Evolutionary conservation across 2,113 vertebrate species (phyloP).

Genomic region (Tursiops truncatus): DNA sequence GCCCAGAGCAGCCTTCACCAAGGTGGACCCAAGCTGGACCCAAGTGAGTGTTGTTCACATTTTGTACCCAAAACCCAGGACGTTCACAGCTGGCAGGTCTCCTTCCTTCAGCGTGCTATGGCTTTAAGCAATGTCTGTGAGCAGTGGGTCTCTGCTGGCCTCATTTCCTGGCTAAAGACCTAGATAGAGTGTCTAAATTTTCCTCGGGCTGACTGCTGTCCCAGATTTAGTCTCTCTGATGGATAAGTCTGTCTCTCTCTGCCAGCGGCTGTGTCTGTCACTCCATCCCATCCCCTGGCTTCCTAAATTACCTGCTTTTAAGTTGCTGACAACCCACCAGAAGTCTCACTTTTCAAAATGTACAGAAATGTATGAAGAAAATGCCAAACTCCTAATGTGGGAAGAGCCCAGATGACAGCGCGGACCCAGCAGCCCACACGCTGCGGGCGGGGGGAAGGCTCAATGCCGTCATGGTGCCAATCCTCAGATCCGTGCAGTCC

Average conservation of each 20-base stretch:
- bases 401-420: neutral
- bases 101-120: neutral
- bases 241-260: constrained; percentile 49
- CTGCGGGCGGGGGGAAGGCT: fast-evolving
- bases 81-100: neutral
- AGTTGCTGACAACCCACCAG: neutral
- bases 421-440: fast-evolving
- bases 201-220: constrained; percentile 69
- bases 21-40: neutral
- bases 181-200: constrained; percentile 80
- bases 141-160: constrained; percentile 61
- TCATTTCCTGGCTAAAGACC: constrained; percentile 75
- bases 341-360: neutral
- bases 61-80: neutral
- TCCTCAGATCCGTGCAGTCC: neutral
- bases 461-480: fast-evolving
- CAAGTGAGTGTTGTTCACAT: neutral
- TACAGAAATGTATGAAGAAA: neutral
- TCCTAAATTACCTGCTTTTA: neutral
- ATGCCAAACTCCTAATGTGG: fast-evolving
- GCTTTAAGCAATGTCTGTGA: constrained; percentile 1
- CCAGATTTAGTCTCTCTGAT: constrained; percentile 77
- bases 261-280: neutral
- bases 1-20: neutral
- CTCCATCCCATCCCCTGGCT: neutral